Evolutionary conservation across 2,888 invertebrate genomes (phyloP), one percentile per base, ranked within the genome.

Genomic region (Megaustenia siamemsis): DNA sequence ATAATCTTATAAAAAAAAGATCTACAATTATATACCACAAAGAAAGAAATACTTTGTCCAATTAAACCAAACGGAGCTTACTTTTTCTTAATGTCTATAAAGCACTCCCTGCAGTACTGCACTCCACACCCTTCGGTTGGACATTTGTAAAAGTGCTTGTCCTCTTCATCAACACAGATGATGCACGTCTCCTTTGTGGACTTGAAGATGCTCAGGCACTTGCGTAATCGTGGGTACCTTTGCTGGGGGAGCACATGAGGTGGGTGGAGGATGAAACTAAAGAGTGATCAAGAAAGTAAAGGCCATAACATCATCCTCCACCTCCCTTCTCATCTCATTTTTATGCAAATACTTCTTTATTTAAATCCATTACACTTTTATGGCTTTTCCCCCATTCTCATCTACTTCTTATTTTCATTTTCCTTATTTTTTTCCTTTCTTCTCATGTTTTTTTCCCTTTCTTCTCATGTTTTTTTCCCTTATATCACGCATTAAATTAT

Each of bases 71-170:
- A 10, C 69, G 28, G 75, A n/a, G n/a, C 77, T 77, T 53, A 83
- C 84, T 75, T 84, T 38, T 68, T 71, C 53, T 84, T 84, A 24
- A 84, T 45, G 66, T 84, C 84, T 24, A 53, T 80, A 91, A 91
- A 92, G 77, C 92, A 92, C n/a, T 91, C 89, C 0, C 66, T 60
- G 80, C 92, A 92, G 86, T 92, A 92, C 3, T 86, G 87, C 68
- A 91, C 89, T 40, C 88, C 86, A 86, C 92, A 92, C 10, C 87
- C 89, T 6, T 75, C 49, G 1, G 90, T 91, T 0, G 80, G 77
- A 85, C 92, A 92, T 15, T 60, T 60, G 28, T 87, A 63, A 75
- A 90, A 91, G 10, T 79, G 76, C 40, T 86, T 82, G 18, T 79
- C 85, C 83, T 89, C 89, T n/a, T 86, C 85, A 10, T 92, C 92